Percentiles rank a stretch among this genome's conserved stretches.
These are phyloP conservation scores for Penaeus monodon DNA, from an alignment of 2,888 invertebrate species.

Conservation along the genomic window DNA sequence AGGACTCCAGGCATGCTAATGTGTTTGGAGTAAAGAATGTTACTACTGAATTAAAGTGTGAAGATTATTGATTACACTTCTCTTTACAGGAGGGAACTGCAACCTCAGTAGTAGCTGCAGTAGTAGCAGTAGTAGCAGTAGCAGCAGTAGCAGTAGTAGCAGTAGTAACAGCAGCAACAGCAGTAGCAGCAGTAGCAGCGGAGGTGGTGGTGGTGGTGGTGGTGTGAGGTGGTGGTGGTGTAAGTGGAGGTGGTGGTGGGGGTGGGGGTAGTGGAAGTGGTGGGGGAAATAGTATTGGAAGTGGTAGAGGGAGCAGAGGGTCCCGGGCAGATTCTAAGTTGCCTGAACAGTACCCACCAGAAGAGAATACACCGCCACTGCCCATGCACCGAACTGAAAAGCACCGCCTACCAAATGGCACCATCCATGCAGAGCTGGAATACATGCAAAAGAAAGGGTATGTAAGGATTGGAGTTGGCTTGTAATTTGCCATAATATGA, in stretches of 20 bases:
- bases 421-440: conserved; percentile 59
- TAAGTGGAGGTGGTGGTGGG: conserved; percentile 19
- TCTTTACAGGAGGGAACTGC: conserved; percentile 56
- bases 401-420: conserved; percentile 56
- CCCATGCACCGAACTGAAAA: conserved; percentile 49
- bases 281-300: conserved; percentile 19
- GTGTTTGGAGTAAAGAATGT: neutral
- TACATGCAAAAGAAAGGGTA: conserved; percentile 65
- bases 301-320: conserved; percentile 43
- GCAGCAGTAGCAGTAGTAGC: conserved; percentile 49
- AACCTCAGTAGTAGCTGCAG: conserved; percentile 49
- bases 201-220: conserved; percentile 48
- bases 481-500: neutral
- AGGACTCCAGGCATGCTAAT: no score
- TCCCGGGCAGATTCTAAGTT: conserved; percentile 31
- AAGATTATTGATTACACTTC: neutral
- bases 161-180: conserved; percentile 59
- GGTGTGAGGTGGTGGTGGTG: conserved; percentile 30
- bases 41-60: conserved; percentile 1
- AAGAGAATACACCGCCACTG: conserved; percentile 48
- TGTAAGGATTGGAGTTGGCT: conserved; percentile 6
- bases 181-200: conserved; percentile 59
- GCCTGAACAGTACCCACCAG: conserved; percentile 38
- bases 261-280: conserved; percentile 17
- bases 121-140: conserved; percentile 32